A percentile compares a stretch with the other conserved stretches of the same genome.
phyloP scores from a whole-genome alignment of 2,797 vertebrate genomes.

The Caiman crocodilus region DNA sequence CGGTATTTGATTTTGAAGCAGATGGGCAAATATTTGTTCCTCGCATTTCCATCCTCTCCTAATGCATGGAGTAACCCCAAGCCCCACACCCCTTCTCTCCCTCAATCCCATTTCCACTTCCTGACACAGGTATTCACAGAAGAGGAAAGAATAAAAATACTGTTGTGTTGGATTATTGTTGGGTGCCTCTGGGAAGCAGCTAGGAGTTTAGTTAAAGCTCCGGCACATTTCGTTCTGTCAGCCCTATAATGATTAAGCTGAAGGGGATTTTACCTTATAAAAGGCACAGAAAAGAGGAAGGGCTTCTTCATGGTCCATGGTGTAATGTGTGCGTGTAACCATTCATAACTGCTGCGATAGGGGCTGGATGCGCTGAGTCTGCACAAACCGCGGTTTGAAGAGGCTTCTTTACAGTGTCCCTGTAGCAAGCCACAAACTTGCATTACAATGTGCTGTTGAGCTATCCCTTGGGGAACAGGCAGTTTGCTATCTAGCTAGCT shows the following conservation, averaged over 20 bases:
- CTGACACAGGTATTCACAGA: accelerated
- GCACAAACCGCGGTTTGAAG: accelerated
- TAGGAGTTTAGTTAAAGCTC: accelerated
- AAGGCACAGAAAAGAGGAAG: accelerated
- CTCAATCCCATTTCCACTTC: accelerated
- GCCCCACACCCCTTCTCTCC: accelerated
- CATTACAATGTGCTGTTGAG: not conserved
- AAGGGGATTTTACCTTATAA: not conserved
- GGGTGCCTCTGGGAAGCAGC: not conserved
- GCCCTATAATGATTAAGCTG: accelerated
- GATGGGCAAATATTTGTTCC: not conserved
- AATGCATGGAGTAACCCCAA: not conserved
- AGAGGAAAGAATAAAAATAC: not conserved
- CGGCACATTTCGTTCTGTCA: not conserved
- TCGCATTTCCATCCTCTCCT: not conserved
- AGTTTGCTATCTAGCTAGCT: not conserved
- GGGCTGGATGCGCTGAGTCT: accelerated
- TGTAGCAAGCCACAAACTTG: accelerated
- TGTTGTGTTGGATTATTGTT: not conserved
- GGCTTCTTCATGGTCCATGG: accelerated
- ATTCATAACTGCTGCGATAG: accelerated
- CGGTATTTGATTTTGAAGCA: not conserved
- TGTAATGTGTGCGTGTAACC: not conserved
- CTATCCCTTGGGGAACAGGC: accelerated
- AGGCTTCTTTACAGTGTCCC: accelerated